Evolutionary conservation across 2,113 vertebrate genomes (phyloP).

Genomic region (Xiphias gladius): DNA sequence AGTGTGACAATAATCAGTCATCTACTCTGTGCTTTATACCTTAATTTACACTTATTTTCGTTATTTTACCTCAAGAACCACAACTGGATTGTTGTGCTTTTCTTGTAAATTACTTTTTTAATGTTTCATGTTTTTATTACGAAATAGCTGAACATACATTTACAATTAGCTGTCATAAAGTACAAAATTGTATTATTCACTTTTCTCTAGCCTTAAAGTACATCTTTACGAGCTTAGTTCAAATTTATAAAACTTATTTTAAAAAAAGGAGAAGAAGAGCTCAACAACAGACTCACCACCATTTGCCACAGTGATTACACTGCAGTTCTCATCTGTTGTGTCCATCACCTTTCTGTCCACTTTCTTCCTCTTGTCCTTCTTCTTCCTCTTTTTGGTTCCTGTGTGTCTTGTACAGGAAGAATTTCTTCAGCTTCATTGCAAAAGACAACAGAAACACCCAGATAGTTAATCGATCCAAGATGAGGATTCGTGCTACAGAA

Average conservation of each 20-base stretch:
- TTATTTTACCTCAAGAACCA: neutral
- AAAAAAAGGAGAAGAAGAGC: neutral
- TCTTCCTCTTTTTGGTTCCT: conserved; percentile 66
- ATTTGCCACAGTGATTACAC: neutral
- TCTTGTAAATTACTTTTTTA: neutral
- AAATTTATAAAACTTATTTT: neutral
- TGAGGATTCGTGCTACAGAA: neutral
- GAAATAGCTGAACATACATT: neutral
- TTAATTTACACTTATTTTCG: neutral
- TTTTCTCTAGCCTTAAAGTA: neutral
- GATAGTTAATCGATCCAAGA: neutral
- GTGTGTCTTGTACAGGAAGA: conserved; percentile 30
- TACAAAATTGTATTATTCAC: neutral
- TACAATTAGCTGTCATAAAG: neutral
- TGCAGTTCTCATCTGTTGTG: conserved; percentile 24
- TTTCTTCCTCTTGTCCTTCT: conserved; percentile 34
- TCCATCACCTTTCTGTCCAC: conserved; percentile 65
- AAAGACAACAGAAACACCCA: neutral
- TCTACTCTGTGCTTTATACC: neutral
- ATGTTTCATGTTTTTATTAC: neutral
- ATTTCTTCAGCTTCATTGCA: conserved; percentile 26
- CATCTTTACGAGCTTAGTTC: neutral
- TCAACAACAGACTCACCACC: conserved; percentile 51
- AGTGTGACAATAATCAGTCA: conserved; percentile 7
- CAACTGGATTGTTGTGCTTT: neutral